A percentile compares a stretch with the other conserved stretches of the same genome.
These are phyloP conservation scores for Macquaria ambigua DNA, from an alignment of 2,113 vertebrate genomes.

Conservation along the genomic window DNA sequence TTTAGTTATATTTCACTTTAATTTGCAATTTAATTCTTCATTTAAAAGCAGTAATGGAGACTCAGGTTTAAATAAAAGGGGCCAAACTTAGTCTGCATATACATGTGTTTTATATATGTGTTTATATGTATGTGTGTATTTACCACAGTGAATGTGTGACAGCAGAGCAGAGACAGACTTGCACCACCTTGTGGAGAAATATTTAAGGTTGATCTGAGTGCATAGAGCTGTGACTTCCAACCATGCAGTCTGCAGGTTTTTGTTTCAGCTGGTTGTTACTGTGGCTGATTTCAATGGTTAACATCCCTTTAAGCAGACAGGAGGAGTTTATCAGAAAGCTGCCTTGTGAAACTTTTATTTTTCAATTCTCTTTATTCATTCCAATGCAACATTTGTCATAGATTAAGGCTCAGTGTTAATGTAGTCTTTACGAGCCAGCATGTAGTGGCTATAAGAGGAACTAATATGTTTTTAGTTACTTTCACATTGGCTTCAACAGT, in stretches of 20 bases:
- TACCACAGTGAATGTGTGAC: background rate
- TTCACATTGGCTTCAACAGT: background rate
- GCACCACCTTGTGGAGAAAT: slow-evolving; percentile 53
- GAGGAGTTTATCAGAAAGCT: background rate
- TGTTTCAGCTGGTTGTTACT: background rate
- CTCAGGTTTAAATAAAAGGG: background rate
- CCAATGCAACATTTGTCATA: background rate
- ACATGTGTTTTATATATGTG: too few species aligned
- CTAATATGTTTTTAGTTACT: background rate
- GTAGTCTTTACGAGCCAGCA: background rate
- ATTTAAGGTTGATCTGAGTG: background rate
- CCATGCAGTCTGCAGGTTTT: background rate
- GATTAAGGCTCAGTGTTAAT: background rate
- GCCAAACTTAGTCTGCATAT: background rate
- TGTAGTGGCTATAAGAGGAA: background rate
- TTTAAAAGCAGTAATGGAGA: background rate
- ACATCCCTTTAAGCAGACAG: background rate
- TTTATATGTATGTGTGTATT: background rate
- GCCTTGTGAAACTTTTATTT: background rate
- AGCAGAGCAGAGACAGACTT: slow-evolving; percentile 8
- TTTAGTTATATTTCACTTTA: background rate
- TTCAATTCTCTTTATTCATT: background rate
- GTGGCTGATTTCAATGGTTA: background rate
- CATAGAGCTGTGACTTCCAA: background rate
- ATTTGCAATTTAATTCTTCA: background rate